These are phyloP conservation scores for Luehdorfia chinensis DNA, from an alignment of 1,140 invertebrate genomes.

Conservation along the genomic window DNA sequence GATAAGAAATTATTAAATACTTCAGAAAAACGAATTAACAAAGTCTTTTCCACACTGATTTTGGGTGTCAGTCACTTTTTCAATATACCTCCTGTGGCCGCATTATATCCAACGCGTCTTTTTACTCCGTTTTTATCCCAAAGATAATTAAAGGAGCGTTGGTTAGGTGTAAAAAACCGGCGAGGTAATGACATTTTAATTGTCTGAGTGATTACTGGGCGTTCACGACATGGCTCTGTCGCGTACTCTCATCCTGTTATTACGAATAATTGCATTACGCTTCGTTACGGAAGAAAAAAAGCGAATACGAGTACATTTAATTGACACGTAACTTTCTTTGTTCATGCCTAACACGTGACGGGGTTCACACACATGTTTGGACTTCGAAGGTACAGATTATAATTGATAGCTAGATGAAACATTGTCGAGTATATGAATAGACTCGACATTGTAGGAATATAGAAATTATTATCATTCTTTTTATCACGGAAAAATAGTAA, in stretches of 20 bases:
- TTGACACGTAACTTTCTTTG: conserved; percentile 69
- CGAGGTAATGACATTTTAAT: conserved; percentile 48
- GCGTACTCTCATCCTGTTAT: conserved; percentile 69
- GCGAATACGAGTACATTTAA: conserved; percentile 55
- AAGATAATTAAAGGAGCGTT: conserved; percentile 60
- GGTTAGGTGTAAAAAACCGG: conserved; percentile 43
- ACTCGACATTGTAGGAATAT: too few species aligned
- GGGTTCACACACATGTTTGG: conserved; percentile 46
- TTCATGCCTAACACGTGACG: conserved; percentile 59
- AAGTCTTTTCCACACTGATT: conserved; percentile 62
- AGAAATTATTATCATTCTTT: too few species aligned
- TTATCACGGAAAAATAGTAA: too few species aligned
- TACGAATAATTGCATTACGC: conserved; percentile 74
- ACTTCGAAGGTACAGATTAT: neutral
- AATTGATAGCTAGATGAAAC: neutral
- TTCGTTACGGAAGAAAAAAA: conserved; percentile 70
- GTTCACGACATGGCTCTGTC: conserved; percentile 47
- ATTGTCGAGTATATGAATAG: neutral
- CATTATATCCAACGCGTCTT: conserved; percentile 38
- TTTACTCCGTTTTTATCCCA: conserved; percentile 49
- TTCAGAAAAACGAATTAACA: conserved; percentile 62
- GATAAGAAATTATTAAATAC: too few species aligned
- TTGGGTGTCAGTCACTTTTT: conserved; percentile 21
- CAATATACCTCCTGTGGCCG: conserved; percentile 17
- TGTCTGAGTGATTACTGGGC: conserved; percentile 41